Evolutionary conservation across 1,140 invertebrate species (phyloP).

Genomic region (Bicyclus anynana): DNA sequence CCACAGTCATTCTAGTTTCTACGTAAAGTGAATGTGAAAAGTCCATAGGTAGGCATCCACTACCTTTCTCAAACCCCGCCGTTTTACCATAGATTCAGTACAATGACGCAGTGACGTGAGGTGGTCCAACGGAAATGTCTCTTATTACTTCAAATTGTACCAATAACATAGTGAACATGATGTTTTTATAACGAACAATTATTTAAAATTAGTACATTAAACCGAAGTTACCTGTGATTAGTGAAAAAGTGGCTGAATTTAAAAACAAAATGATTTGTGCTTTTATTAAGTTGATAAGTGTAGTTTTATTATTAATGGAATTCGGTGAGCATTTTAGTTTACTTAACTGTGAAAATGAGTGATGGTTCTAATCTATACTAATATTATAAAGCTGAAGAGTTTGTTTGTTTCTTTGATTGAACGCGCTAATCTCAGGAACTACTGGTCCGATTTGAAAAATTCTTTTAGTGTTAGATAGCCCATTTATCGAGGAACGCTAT

Average conservation of each 20-base stretch:
- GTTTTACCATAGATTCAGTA: not conserved
- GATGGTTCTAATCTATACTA: no score
- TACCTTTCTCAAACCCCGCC: constrained; percentile 16
- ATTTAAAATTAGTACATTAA: not conserved
- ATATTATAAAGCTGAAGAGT: no score
- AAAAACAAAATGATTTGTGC: not conserved
- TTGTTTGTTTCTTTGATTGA: no score
- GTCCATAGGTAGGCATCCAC: no score
- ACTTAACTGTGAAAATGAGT: not conserved
- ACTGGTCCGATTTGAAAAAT: no score
- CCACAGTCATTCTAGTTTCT: not conserved
- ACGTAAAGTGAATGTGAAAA: constrained; percentile 23
- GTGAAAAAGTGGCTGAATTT: not conserved
- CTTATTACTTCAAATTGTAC: not conserved
- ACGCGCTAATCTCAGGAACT: no score
- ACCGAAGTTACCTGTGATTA: not conserved
- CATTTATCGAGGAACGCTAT: no score
- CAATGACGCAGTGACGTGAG: not conserved
- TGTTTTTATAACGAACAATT: not conserved
- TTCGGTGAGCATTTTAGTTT: not conserved
- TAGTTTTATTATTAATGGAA: not conserved
- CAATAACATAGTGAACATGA: not conserved
- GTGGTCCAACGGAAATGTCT: constrained; percentile 7
- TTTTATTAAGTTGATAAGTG: not conserved
- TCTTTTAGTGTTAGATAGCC: no score